Conservation (phyloP, 1,140 invertebrate species). For the Zaprionus lachaisei region DNA sequence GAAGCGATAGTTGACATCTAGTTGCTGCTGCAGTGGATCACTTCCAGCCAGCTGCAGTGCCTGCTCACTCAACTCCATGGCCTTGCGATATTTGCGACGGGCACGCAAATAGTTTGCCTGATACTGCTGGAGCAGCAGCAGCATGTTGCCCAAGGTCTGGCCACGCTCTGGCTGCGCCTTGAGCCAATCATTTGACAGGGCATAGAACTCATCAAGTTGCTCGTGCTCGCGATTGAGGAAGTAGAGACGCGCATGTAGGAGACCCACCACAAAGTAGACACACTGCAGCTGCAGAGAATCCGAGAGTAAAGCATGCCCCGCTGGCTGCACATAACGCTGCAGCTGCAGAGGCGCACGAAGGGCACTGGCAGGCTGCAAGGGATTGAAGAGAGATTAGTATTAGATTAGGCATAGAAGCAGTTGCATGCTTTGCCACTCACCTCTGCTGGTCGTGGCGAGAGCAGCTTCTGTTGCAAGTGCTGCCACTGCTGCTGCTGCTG, state of each 20-base stretch:
- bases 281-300: slow-evolving; percentile 51
- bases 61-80: slow-evolving; percentile 36
- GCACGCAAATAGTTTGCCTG: slow-evolving; percentile 56
- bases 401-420: too few relatives aligned
- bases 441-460: slow-evolving; percentile 16
- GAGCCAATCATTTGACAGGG: slow-evolving; percentile 48
- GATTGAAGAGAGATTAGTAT: not conserved
- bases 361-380: not conserved
- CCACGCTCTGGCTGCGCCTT: slow-evolving; percentile 6
- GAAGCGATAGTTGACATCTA: slow-evolving; percentile 57
- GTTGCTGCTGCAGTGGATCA: not conserved
- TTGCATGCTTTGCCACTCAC: slow-evolving; percentile 4
- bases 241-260: slow-evolving; percentile 64
- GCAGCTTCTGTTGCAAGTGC: not conserved
- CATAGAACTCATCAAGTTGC: slow-evolving; percentile 68
- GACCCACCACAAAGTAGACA: slow-evolving; percentile 60
- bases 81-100: slow-evolving; percentile 24
- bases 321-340: slow-evolving; percentile 39
- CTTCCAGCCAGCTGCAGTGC: slow-evolving; percentile 26
- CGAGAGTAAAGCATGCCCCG: not conserved
- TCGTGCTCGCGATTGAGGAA: slow-evolving; percentile 60
- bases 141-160: slow-evolving; percentile 36
- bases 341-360: not conserved
- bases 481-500: not conserved
- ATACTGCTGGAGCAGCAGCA: slow-evolving; percentile 47